Percentiles rank a stretch among this genome's conserved stretches.
Evolutionary conservation across 2,888 invertebrate species (phyloP).

Genomic region (Phania funesta): DNA sequence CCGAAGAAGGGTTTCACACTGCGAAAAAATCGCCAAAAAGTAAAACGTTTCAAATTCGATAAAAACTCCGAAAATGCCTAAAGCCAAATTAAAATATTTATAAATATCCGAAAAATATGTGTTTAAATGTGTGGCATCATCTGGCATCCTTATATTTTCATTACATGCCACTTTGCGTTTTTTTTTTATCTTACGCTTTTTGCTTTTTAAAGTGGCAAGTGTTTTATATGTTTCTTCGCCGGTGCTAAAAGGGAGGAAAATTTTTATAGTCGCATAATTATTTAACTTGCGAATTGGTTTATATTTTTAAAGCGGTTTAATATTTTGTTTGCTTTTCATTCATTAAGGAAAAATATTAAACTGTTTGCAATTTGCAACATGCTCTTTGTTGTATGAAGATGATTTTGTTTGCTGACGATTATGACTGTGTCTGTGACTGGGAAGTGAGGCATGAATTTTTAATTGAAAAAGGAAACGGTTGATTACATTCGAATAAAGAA

Average conservation of each 20-base stretch:
- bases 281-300: constrained; percentile 22
- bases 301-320: constrained; percentile 31
- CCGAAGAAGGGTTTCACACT: no score
- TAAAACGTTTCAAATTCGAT: no score
- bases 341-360: not conserved
- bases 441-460: constrained; percentile 39
- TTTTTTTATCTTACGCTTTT: not conserved
- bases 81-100: no score
- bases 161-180: constrained; percentile 9
- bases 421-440: constrained; percentile 6
- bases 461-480: constrained; percentile 55
- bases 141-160: not conserved
- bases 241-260: constrained; percentile 22
- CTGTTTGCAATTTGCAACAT: constrained; percentile 17
- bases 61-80: no score
- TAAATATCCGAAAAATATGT: no score
- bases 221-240: not conserved
- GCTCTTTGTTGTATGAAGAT: not conserved
- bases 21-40: no score
- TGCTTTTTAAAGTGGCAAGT: not conserved
- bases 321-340: constrained; percentile 10
- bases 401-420: not conserved
- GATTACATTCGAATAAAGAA: constrained; percentile 15
- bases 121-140: not conserved
- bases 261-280: not conserved